Conservation (phyloP, 2,888 invertebrate species). For the Tipula helvola region DNA sequence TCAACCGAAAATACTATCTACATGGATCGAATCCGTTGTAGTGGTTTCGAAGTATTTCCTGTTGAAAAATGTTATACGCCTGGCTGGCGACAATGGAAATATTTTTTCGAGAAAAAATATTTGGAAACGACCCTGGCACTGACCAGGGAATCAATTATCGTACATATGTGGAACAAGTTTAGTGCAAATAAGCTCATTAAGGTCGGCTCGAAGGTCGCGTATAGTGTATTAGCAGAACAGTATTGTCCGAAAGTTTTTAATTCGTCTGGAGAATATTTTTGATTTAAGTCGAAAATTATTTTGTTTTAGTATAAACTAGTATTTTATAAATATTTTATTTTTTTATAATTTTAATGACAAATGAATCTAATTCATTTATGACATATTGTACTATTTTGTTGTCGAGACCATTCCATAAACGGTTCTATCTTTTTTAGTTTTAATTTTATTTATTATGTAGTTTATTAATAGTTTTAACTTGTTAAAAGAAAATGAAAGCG, state of each 20-base stretch:
- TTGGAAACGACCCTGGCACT: slow-evolving; percentile 27
- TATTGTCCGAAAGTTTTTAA: slow-evolving; percentile 30
- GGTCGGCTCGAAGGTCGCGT: slow-evolving; percentile 30
- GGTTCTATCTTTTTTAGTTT: not conserved
- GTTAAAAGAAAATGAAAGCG: too few species aligned
- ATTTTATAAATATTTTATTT: not conserved
- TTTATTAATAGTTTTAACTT: too few species aligned
- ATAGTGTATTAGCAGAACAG: slow-evolving; percentile 27
- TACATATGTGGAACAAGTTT: slow-evolving; percentile 32
- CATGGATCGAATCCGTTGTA: slow-evolving; percentile 42
- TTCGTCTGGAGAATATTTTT: slow-evolving; percentile 18
- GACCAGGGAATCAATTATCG: slow-evolving; percentile 25
- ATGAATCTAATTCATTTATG: too few species aligned
- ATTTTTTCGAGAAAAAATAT: slow-evolving; percentile 43
- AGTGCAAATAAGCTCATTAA: slow-evolving; percentile 23
- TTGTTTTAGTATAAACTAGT: not conserved
- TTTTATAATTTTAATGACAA: not conserved
- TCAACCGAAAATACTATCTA: slow-evolving; percentile 37
- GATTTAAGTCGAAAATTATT: not conserved
- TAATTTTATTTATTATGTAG: not conserved
- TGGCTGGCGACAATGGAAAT: slow-evolving; percentile 43
- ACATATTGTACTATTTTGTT: not conserved
- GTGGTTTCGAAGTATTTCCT: slow-evolving; percentile 49
- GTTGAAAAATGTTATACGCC: slow-evolving; percentile 54
- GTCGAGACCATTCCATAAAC: not conserved